Evolutionary conservation across 2,888 invertebrate species (phyloP).

Genomic region (Myopa tessellatipennis): DNA sequence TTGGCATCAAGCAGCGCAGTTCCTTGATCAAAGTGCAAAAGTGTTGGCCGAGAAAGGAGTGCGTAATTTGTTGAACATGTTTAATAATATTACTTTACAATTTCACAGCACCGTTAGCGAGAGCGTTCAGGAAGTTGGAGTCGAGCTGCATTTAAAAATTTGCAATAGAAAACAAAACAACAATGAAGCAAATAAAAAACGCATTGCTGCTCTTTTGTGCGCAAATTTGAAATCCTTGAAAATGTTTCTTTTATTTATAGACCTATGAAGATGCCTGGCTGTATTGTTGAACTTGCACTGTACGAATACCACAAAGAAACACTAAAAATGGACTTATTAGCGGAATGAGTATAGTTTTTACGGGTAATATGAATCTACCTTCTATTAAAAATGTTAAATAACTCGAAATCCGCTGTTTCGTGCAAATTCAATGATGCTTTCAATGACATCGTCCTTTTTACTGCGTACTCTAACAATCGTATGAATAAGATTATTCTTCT

Average conservation of each 20-base stretch:
- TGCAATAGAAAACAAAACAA: conserved; percentile 6
- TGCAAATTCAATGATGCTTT: conserved; percentile 63
- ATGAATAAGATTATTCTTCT: conserved; percentile 1
- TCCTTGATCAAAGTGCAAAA: conserved; percentile 94
- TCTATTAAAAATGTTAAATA: neutral
- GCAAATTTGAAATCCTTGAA: conserved; percentile 45
- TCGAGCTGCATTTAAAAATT: conserved; percentile 3
- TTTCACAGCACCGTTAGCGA: conserved; percentile 42
- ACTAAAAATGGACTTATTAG: too few species aligned
- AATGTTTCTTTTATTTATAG: conserved; percentile 48
- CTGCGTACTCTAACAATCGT: conserved; percentile 47
- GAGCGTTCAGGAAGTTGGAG: neutral
- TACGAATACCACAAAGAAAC: neutral
- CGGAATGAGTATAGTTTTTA: too few species aligned
- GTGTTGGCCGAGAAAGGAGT: conserved; percentile 94
- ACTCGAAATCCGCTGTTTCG: conserved; percentile 35
- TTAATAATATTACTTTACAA: conserved; percentile 38
- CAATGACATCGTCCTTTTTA: conserved; percentile 57
- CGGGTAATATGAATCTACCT: too few species aligned
- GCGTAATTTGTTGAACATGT: conserved; percentile 64
- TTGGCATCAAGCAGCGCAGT: conserved; percentile 99
- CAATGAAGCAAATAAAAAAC: conserved; percentile 42
- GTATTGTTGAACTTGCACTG: conserved; percentile 51
- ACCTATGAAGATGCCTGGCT: conserved; percentile 44
- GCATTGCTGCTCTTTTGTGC: conserved; percentile 34